Evolutionary conservation across 1,140 invertebrate species (phyloP).

Genomic region (Trissolcus basalis): DNA sequence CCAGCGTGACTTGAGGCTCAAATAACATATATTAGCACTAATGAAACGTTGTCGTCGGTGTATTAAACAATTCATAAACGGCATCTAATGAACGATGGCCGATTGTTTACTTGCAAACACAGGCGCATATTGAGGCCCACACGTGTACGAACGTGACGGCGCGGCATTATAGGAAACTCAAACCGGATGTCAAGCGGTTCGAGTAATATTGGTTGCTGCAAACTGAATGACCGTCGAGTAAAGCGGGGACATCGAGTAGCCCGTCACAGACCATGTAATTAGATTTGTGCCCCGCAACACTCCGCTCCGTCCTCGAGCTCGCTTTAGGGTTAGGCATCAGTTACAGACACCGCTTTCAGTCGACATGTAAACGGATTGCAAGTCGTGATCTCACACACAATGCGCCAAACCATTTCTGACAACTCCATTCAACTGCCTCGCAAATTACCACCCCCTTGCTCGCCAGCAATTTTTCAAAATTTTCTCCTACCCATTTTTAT

Average conservation of each 20-base stretch:
- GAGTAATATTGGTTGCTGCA: conserved; percentile 67
- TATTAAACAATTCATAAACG: conserved; percentile 47
- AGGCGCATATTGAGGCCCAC: conserved; percentile 30
- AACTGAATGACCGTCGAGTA: conserved; percentile 64
- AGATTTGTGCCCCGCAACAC: conserved; percentile 65
- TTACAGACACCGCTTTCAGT: conserved; percentile 62
- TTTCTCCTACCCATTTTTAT: too few species aligned
- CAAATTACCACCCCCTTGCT: conserved; percentile 45
- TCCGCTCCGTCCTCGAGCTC: conserved; percentile 43
- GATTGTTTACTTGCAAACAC: conserved; percentile 49
- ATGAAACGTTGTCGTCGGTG: conserved; percentile 25
- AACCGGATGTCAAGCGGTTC: conserved; percentile 64
- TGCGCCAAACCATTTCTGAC: conserved; percentile 59
- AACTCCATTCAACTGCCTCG: conserved; percentile 46
- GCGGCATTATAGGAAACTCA: conserved; percentile 60
- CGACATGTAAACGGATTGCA: conserved; percentile 61
- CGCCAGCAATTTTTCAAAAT: not conserved
- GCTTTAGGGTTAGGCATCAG: conserved; percentile 63
- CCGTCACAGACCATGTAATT: conserved; percentile 73
- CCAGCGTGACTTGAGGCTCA: conserved; percentile 1
- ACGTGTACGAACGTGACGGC: conserved; percentile 42
- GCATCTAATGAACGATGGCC: conserved; percentile 30
- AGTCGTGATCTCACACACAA: conserved; percentile 52
- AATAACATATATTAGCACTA: conserved; percentile 38
- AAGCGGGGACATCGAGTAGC: conserved; percentile 64